Percentiles rank a stretch among this genome's conserved stretches.
Evolutionary conservation across 2,113 vertebrate genomes (phyloP).

Genomic region (Herpetotheres cachinnans): DNA sequence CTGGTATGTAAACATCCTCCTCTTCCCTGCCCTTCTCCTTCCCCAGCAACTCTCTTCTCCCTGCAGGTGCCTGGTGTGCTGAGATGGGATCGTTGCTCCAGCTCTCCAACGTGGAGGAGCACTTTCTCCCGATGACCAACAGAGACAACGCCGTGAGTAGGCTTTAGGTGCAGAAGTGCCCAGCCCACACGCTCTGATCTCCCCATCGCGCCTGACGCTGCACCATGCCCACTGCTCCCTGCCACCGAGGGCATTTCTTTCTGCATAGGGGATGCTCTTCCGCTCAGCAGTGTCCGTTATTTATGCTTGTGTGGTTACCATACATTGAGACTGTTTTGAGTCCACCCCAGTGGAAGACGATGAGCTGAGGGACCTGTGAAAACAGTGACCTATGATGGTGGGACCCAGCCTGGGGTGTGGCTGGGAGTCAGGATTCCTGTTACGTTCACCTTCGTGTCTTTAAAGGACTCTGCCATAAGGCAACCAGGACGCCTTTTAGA

Average conservation of each 20-base stretch:
- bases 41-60: background rate
- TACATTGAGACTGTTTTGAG: background rate
- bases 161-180: background rate
- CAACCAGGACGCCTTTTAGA: background rate
- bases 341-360: background rate
- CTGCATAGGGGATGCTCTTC: accelerated
- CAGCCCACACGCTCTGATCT: accelerated
- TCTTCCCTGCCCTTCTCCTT: background rate
- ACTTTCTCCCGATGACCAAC: accelerated
- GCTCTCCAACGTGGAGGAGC: accelerated
- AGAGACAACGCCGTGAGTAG: accelerated
- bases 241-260: background rate
- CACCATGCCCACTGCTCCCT: background rate
- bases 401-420: background rate
- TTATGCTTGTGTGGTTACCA: background rate
- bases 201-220: accelerated
- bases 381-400: accelerated
- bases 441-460: background rate
- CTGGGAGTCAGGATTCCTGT: background rate
- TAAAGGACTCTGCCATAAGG: background rate
- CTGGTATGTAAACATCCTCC: background rate
- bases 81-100: accelerated
- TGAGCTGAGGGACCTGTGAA: background rate
- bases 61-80: accelerated
- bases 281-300: accelerated